These are phyloP conservation scores for Noctua fimbriata DNA, from an alignment of 2,888 invertebrate genomes.

Conservation along the genomic window DNA sequence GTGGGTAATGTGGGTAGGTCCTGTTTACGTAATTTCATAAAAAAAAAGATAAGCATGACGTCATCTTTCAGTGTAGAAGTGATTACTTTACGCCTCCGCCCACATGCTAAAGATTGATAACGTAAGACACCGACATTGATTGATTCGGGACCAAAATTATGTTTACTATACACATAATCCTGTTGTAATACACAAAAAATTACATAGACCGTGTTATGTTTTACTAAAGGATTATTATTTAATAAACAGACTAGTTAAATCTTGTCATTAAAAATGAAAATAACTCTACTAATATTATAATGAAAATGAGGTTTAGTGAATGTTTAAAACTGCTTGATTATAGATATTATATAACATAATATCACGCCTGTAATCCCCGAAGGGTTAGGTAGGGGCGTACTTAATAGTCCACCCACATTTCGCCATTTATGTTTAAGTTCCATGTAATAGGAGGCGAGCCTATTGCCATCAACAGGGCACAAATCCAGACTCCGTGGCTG, in stretches of 20 bases:
- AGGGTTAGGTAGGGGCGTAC: background rate
- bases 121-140: conserved; percentile 41
- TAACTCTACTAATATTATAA: background rate
- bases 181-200: conserved; percentile 4
- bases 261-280: background rate
- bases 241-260: conserved; percentile 9
- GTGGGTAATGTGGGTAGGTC: background rate
- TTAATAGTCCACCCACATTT: no score
- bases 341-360: background rate
- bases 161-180: conserved; percentile 34
- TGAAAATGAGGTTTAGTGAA: background rate
- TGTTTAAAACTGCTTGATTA: background rate
- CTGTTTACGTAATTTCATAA: conserved; percentile 19
- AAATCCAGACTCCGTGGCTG: no score
- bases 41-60: conserved; percentile 22
- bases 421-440: no score
- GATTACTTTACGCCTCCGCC: conserved; percentile 37
- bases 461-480: no score
- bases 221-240: background rate
- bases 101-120: conserved; percentile 41
- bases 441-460: no score
- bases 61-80: conserved; percentile 15
- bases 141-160: conserved; percentile 36
- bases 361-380: background rate
- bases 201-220: conserved; percentile 2